phyloP scores from a whole-genome alignment of 2,888 invertebrate genomes.

The Sminthurinus aureus region DNA sequence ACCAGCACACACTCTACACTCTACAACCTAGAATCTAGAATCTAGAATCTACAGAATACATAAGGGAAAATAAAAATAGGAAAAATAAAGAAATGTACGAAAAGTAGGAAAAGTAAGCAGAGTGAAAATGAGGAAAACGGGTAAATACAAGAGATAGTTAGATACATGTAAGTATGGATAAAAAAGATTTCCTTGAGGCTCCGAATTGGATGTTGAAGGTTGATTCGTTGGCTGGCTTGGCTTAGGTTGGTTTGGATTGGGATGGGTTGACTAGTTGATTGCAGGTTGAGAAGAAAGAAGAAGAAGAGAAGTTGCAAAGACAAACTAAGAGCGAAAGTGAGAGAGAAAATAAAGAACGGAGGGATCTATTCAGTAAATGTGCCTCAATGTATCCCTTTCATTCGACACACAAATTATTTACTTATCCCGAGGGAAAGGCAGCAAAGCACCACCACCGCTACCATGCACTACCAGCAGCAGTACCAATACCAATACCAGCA shows the following conservation, averaged over 20 bases:
- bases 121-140: neutral
- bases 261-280: neutral
- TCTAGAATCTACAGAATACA: neutral
- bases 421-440: slow-evolving; percentile 52
- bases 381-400: slow-evolving; percentile 34
- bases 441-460: neutral
- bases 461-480: too few relatives aligned
- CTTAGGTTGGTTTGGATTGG: neutral
- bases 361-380: slow-evolving; percentile 29
- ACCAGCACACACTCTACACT: too few relatives aligned
- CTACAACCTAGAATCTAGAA: too few relatives aligned
- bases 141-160: neutral
- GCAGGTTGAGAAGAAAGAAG: neutral
- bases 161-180: neutral
- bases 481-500: neutral
- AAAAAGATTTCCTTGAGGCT: neutral
- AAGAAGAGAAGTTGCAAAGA: slow-evolving; percentile 13
- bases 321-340: neutral
- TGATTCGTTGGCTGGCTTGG: neutral
- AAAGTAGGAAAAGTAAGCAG: neutral
- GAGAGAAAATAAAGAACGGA: neutral
- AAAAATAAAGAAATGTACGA: neutral
- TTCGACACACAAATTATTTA: slow-evolving; percentile 56
- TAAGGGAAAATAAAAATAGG: neutral
- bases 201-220: neutral